Evolutionary conservation across 2,113 vertebrate genomes (phyloP).

Genomic region (Pogona vitticeps): DNA sequence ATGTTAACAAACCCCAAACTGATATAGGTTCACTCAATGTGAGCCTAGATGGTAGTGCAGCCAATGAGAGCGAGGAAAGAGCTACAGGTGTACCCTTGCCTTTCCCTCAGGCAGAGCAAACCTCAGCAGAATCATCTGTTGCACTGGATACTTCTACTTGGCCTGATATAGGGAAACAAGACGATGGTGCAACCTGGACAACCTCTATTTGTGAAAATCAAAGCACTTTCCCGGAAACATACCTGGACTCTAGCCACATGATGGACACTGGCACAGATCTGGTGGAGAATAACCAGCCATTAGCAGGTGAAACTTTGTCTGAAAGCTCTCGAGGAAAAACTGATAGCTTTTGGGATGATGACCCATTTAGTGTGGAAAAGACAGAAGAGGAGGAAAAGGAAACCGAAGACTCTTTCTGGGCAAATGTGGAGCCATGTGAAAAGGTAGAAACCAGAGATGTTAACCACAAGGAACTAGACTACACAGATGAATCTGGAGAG

Average conservation of each 20-base stretch:
- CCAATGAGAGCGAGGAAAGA: conserved; percentile 75
- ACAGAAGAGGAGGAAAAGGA: conserved; percentile 57
- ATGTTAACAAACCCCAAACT: conserved; percentile 76
- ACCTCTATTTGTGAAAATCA: conserved; percentile 62
- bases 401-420: conserved; percentile 59
- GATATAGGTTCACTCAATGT: conserved; percentile 80
- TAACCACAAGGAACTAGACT: conserved; percentile 60
- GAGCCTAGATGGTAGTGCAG: conserved; percentile 83
- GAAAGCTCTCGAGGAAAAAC: conserved; percentile 62
- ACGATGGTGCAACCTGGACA: conserved; percentile 57
- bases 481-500: conserved; percentile 66
- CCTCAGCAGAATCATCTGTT: conserved; percentile 30
- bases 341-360: conserved; percentile 61
- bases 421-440: conserved; percentile 72
- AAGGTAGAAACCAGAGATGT: conserved; percentile 72
- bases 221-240: conserved; percentile 61
- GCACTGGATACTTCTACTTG: conserved; percentile 51
- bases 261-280: conserved; percentile 69
- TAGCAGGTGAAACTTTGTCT: conserved; percentile 58
- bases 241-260: conserved; percentile 65
- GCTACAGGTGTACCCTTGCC: conserved; percentile 54
- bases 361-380: conserved; percentile 59
- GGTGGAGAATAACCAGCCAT: conserved; percentile 63
- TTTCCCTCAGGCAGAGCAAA: conserved; percentile 66
- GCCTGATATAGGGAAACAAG: conserved; percentile 61